Base-by-base conservation (phyloP, 2,888 invertebrate species). In the Dugesia japonica region DNA sequence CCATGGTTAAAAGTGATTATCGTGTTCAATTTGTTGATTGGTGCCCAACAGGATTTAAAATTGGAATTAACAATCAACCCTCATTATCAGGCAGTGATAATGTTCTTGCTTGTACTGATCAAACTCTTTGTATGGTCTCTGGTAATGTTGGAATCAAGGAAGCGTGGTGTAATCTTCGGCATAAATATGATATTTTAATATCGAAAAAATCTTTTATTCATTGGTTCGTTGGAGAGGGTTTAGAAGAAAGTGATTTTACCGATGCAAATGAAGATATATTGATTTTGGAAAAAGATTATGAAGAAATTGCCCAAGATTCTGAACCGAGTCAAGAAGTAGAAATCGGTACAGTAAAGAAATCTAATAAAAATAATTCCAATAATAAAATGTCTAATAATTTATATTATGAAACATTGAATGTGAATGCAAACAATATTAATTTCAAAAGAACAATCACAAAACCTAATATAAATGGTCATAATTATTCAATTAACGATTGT, bases 81-180 rank as follows among this genome's bases (percentile, higher is more conserved):
- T 76, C 77, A 1, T 23, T 71, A 1, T 23, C 38, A 13, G 77
- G 33, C n/a, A 87, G 87, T 0, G 83, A 83, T 28, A 83, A 83
- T 73, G 83, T 84, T 79, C 78, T 84, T 74, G 90, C 90, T 72
- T 89, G 88, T 78, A 87, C 90, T 26, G 80, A 92, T 79, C 87
- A 90, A 79, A 90, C 92, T 42, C 90, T 91, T 0, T 90, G 90
- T 79, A 92, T 92, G 90, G 87, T 92, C 75, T 89, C 90, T 82
- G 94, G 94, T 86, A 93, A 92, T 4, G 94, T 92, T 20, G 92
- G 92, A 80, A 92, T 92, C 82, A 89, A 90, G 17, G 90, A 91
- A 82, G 92, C 92, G 74, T 93, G 92, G 90, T 89, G 89, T 78
- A 87, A 89, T 76, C 85, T 93, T 23, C 87, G 89, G 81, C 88